Conservation (phyloP, 2,797 vertebrate genomes). For the Staurois parvus region DNA sequence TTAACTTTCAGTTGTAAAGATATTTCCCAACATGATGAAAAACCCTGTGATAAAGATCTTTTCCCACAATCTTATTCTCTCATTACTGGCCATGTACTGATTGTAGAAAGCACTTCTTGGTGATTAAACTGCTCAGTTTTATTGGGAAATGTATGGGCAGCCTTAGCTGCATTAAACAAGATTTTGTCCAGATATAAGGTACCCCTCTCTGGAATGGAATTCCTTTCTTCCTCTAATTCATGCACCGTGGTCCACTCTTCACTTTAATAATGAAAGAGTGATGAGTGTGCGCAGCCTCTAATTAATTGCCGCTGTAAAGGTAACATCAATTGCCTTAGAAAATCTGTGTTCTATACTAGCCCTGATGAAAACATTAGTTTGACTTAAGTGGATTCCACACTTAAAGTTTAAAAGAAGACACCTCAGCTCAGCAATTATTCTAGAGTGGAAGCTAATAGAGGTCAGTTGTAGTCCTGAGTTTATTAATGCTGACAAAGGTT, state of each 20-base stretch:
- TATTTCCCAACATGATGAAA: too few relatives aligned
- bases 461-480: neutral
- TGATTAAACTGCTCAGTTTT: neutral
- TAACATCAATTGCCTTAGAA: neutral
- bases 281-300: neutral
- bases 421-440: neutral
- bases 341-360: neutral
- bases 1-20: too few relatives aligned
- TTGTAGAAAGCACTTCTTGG: too few relatives aligned
- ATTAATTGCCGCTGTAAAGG: neutral
- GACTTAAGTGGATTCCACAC: neutral
- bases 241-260: neutral
- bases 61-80: too few relatives aligned
- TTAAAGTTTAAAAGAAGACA: neutral
- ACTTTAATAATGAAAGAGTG: neutral
- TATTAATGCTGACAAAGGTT: neutral
- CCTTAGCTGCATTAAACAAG: neutral
- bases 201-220: neutral
- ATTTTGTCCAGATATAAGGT: neutral
- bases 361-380: neutral
- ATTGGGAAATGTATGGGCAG: neutral
- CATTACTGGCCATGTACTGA: too few relatives aligned
- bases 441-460: neutral
- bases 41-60: too few relatives aligned
- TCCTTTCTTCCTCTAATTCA: neutral